phyloP scores from a whole-genome alignment of 2,797 vertebrate species.

The Uromys caudimaculatus region DNA sequence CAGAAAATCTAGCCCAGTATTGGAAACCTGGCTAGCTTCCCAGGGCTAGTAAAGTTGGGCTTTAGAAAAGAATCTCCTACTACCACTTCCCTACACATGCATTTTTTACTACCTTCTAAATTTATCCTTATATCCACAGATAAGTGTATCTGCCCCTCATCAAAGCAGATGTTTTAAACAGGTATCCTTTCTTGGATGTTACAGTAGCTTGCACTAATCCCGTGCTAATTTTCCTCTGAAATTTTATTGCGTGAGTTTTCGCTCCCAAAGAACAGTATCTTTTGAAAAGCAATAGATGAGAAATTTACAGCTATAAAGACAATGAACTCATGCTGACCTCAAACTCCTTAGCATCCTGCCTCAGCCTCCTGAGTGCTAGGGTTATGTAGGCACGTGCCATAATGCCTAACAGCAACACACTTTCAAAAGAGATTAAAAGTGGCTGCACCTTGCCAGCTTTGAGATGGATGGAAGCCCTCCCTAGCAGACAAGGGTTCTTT shows the following conservation, averaged over 20 bases:
- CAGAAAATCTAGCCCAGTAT: background rate
- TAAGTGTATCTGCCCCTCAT: background rate
- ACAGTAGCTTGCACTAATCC: background rate
- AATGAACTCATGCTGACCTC: background rate
- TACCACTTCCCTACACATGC: background rate
- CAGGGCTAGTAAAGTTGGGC: background rate
- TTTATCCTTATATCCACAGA: too few species aligned
- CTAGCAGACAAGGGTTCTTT: background rate
- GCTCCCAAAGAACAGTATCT: background rate
- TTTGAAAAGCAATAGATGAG: background rate
- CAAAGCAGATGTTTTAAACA: background rate
- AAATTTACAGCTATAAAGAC: background rate
- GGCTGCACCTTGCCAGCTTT: background rate
- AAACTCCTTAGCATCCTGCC: background rate
- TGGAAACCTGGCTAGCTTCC: background rate
- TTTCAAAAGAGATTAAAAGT: background rate
- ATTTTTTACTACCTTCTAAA: too few species aligned
- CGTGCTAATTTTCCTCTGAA: background rate
- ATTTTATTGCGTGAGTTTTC: background rate
- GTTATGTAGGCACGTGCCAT: background rate
- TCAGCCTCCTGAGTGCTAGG: background rate
- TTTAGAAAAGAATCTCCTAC: background rate
- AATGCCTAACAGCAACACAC: too few species aligned
- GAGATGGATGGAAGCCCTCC: background rate
- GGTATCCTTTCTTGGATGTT: background rate